Conservation (phyloP, 2,888 invertebrate species). For the Volucella inanis region DNA sequence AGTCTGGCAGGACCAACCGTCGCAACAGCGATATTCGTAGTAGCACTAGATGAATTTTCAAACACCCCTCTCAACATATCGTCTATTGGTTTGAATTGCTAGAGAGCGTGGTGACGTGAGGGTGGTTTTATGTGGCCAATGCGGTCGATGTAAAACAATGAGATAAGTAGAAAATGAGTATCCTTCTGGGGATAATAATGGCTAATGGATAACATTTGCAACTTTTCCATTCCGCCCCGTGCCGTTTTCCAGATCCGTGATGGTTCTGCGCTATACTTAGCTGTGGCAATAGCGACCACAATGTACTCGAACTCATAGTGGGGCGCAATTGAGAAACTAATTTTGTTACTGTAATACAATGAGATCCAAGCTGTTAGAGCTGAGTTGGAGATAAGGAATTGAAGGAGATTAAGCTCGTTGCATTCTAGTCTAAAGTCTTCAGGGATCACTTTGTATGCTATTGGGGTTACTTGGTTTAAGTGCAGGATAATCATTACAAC, state of each 20-base stretch:
- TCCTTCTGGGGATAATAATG: conserved; percentile 70
- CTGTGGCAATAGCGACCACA: background rate
- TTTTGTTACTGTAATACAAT: conserved; percentile 59
- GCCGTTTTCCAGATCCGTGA: background rate
- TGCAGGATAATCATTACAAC: conserved; percentile 41
- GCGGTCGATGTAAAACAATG: conserved; percentile 74
- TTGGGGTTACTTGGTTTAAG: conserved; percentile 44
- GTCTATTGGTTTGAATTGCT: conserved; percentile 63
- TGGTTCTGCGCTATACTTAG: background rate
- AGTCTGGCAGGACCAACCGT: too few species aligned
- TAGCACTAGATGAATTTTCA: conserved; percentile 58
- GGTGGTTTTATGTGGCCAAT: conserved; percentile 63
- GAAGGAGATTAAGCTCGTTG: conserved; percentile 42
- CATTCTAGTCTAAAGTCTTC: conserved; percentile 44
- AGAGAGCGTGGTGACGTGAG: conserved; percentile 48
- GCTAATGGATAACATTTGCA: conserved; percentile 65
- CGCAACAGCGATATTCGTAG: background rate
- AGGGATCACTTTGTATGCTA: conserved; percentile 37
- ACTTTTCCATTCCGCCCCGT: conserved; percentile 8
- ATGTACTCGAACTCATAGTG: background rate
- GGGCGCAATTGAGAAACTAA: conserved; percentile 68
- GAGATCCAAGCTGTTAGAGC: conserved; percentile 48
- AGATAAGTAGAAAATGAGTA: conserved; percentile 75
- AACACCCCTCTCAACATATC: conserved; percentile 13
- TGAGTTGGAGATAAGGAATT: conserved; percentile 64